These are phyloP conservation scores for Stegophylla sp. DNA, from an alignment of 2,888 invertebrate genomes.

Conservation along the genomic window DNA sequence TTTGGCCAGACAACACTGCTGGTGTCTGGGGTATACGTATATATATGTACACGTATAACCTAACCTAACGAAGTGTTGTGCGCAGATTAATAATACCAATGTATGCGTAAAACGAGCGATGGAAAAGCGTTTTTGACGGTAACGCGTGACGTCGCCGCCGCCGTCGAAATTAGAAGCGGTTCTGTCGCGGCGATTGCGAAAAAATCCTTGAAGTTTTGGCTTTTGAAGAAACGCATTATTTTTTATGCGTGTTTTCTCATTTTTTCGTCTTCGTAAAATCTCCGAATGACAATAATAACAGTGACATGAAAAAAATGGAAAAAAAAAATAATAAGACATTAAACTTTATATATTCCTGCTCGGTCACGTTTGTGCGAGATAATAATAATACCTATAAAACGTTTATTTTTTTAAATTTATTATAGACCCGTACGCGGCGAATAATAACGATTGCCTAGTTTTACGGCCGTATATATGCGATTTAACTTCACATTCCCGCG, in stretches of 20 bases:
- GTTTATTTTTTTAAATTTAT: no score
- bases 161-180: constrained; percentile 41
- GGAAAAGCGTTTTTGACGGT: neutral
- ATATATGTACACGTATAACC: neutral
- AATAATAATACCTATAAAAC: no score
- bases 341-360: neutral
- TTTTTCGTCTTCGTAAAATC: neutral
- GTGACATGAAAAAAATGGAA: no score
- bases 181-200: neutral
- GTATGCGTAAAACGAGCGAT: neutral
- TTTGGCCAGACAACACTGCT: neutral
- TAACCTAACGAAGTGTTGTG: neutral
- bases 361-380: no score
- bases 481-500: constrained; percentile 19
- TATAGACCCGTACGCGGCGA: neutral
- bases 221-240: neutral
- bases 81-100: neutral
- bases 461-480: neutral
- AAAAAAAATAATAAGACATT: no score
- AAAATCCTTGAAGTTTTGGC: constrained; percentile 12
- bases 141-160: constrained; percentile 2
- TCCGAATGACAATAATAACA: neutral
- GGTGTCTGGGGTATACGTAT: neutral
- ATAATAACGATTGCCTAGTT: neutral
- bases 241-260: neutral